Base-by-base conservation (phyloP, 92 coral and sea anemone species). In the Meandrina meandrites region DNA sequence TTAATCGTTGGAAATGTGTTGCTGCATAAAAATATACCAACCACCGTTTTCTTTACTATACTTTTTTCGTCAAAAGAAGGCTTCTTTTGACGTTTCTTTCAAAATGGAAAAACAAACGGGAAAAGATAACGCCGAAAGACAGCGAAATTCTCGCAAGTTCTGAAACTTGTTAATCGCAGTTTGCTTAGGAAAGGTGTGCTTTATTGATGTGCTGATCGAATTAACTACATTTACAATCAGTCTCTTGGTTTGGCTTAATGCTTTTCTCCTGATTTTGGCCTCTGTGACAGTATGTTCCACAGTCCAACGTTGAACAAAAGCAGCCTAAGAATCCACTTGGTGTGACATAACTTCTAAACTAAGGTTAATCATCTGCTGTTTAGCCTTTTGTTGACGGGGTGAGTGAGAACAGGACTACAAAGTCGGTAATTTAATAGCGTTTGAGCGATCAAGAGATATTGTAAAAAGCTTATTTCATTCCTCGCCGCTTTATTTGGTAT, bases 401-500 rank as follows among this genome's bases (percentile, higher is more conserved):
- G 16, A 22, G 50, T 1, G 16, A 22, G 50, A 62, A 34, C 48
- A 57, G 11, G 51, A 35, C 15, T 22, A 5, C 53, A 27, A 35
- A 58, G 19, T 24, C 48, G 21, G 72, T 73, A 56, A 73, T 83
- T n/a, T 45, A 72, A 71, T 50, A 83, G 34, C 79, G 50, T 51
- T 74, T 54, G 79, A 60, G 72, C 40, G 57, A 53, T 67, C 80
- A 84, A 36, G 24, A 8, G 10, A 48, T n/a, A 16, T 11, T 48
- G 6, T 75, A 12, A 64, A 57, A 35, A 57, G 53, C 86, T 53
- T 32, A 34, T 5, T 47, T 31, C 18, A 50, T 22, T 19, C 76
- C 60, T 8, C 34, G 70, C n/a, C 53, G 16, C 40, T 57, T 57
- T 50, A n/a, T 19, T 68, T 13, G 76, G 19, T 50, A 50, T 79